Evolutionary conservation across 2,797 vertebrate genomes (phyloP).

Genomic region (Schizopygopsis malacanthus): DNA sequence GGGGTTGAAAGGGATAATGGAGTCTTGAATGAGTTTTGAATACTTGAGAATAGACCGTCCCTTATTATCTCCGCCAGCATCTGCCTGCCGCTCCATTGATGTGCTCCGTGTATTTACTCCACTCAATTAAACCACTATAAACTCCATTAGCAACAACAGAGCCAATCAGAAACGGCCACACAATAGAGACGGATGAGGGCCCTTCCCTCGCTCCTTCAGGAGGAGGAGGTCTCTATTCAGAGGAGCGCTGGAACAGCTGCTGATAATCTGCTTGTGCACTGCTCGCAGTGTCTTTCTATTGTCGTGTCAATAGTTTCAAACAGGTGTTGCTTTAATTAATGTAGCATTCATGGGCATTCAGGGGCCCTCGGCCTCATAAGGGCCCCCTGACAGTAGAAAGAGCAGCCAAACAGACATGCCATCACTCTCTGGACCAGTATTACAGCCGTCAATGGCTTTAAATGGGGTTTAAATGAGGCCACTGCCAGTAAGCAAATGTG

Average conservation of each 20-base stretch:
- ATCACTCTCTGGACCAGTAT: slow-evolving; percentile 14
- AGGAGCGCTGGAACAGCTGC: slow-evolving; percentile 53
- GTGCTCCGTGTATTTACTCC: slow-evolving; percentile 67
- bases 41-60: slow-evolving; percentile 64
- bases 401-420: slow-evolving; percentile 31
- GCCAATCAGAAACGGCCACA: slow-evolving; percentile 27
- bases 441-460: not conserved
- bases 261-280: slow-evolving; percentile 59
- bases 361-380: not conserved
- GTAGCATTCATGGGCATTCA: slow-evolving; percentile 26
- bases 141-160: slow-evolving; percentile 63
- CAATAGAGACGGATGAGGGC: slow-evolving; percentile 55
- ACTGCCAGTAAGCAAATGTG: not conserved
- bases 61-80: slow-evolving; percentile 65
- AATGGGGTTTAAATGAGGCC: slow-evolving; percentile 6
- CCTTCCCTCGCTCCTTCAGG: slow-evolving; percentile 42
- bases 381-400: slow-evolving; percentile 2
- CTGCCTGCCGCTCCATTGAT: slow-evolving; percentile 64
- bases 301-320: slow-evolving; percentile 52
- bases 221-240: slow-evolving; percentile 38
- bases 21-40: slow-evolving; percentile 68
- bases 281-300: slow-evolving; percentile 45
- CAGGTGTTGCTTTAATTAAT: slow-evolving; percentile 51
- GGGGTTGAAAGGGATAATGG: slow-evolving; percentile 68
- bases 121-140: slow-evolving; percentile 75